Conservation (phyloP, 92 coral and sea anemone species). For the Actinernus sp. region DNA sequence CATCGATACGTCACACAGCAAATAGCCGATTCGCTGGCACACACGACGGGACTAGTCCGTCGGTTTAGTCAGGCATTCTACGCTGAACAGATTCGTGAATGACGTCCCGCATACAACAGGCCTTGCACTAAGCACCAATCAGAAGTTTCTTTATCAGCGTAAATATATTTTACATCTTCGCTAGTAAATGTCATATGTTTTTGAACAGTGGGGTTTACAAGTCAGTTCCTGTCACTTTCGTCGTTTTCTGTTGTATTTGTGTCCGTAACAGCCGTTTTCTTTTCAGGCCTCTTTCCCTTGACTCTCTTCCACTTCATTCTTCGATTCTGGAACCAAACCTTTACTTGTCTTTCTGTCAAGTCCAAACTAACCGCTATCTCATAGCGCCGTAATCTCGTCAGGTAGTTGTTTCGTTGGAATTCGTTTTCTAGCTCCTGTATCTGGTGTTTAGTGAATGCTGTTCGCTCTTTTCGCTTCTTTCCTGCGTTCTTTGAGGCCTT, state of each 20-base stretch:
- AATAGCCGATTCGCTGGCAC: too few relatives aligned
- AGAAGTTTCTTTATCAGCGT: too few relatives aligned
- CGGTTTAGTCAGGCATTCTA: too few relatives aligned
- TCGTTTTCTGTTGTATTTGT: background rate
- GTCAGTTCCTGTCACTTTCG: background rate
- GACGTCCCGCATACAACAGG: too few relatives aligned
- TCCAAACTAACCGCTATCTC: slow-evolving; percentile 99
- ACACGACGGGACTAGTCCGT: too few relatives aligned
- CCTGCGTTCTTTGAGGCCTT: slow-evolving; percentile 76
- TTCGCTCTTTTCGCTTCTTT: slow-evolving; percentile 95
- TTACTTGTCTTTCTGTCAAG: slow-evolving; percentile 97
- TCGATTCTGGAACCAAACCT: slow-evolving; percentile 99
- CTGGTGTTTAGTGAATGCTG: slow-evolving; percentile 98
- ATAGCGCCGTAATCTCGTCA: slow-evolving; percentile 94
- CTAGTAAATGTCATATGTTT: too few relatives aligned
- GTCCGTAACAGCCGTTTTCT: slow-evolving; percentile 53
- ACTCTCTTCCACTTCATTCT: slow-evolving; percentile 99
- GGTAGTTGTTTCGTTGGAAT: slow-evolving; percentile 95
- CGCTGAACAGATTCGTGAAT: too few relatives aligned
- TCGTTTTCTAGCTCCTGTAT: slow-evolving; percentile 99
- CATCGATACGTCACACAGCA: too few relatives aligned
- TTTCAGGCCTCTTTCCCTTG: slow-evolving; percentile 94
- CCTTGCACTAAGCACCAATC: too few relatives aligned
- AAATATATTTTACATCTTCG: too few relatives aligned
- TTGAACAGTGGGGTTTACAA: too few relatives aligned